These are phyloP conservation scores for Thymelicus lineola DNA, from an alignment of 2,888 invertebrate genomes.

Conservation along the genomic window DNA sequence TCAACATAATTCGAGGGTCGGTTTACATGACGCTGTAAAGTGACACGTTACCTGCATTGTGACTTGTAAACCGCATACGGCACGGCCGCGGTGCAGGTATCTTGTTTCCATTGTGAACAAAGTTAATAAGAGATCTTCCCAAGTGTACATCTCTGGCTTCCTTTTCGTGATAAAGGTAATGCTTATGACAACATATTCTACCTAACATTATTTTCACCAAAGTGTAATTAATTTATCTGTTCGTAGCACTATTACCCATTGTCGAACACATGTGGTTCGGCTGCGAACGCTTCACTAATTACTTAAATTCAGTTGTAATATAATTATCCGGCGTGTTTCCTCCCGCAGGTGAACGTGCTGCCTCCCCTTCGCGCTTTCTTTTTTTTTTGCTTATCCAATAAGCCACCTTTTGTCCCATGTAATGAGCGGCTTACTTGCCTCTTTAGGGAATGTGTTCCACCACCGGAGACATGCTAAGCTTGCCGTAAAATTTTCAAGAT, in stretches of 20 bases:
- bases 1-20: background rate
- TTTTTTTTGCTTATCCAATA: conserved; percentile 37
- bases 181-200: too few relatives aligned
- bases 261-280: background rate
- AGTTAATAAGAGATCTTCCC: too few relatives aligned
- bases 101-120: background rate
- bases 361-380: conserved; percentile 20
- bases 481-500: too few relatives aligned
- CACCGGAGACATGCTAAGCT: background rate
- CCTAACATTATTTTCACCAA: too few relatives aligned
- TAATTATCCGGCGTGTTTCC: conserved; percentile 6
- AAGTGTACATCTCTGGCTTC: too few relatives aligned
- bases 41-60: background rate
- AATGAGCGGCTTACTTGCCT: conserved; percentile 35
- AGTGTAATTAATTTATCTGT: too few relatives aligned
- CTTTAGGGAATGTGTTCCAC: conserved; percentile 24
- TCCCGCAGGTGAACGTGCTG: conserved; percentile 17
- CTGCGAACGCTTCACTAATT: background rate
- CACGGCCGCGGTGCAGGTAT: background rate
- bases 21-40: background rate
- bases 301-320: conserved; percentile 7
- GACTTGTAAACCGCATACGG: background rate
- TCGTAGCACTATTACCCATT: too few relatives aligned
- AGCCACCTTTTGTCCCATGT: conserved; percentile 36
- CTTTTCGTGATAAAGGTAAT: too few relatives aligned